Evolutionary conservation across 2,888 invertebrate genomes (phyloP).

Genomic region (Ectemnius continuus): DNA sequence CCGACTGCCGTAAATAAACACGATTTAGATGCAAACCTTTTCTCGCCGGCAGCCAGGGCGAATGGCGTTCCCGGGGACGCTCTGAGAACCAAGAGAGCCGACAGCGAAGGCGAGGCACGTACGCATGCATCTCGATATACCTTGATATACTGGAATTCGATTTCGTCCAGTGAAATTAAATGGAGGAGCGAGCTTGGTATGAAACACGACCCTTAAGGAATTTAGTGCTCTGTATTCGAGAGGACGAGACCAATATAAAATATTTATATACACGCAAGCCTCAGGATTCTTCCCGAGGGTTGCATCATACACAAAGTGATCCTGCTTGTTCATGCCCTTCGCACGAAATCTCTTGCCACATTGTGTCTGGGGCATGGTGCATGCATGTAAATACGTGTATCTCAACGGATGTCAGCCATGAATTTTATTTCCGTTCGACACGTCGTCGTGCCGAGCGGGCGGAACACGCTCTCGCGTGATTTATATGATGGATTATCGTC

Average conservation of each 20-base stretch:
- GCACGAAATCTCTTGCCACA: neutral
- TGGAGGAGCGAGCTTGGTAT: slow-evolving; percentile 3
- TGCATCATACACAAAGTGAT: too few relatives aligned
- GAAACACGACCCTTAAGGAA: slow-evolving; percentile 5
- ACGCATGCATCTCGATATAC: slow-evolving; percentile 26
- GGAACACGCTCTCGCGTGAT: neutral
- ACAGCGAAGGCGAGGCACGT: slow-evolving; percentile 17
- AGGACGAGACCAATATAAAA: neutral
- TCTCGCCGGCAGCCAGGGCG: slow-evolving; percentile 15
- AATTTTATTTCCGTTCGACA: slow-evolving; percentile 3
- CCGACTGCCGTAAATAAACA: slow-evolving; percentile 26
- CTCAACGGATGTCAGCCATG: slow-evolving; percentile 1
- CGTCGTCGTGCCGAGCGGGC: neutral
- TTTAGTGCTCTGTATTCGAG: slow-evolving; percentile 2
- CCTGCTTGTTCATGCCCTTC: too few relatives aligned
- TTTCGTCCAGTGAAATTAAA: slow-evolving; percentile 34
- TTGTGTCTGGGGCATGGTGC: neutral
- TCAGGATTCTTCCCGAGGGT: too few relatives aligned
- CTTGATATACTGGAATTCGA: slow-evolving; percentile 21
- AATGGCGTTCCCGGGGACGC: neutral
- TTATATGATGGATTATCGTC: slow-evolving; percentile 5
- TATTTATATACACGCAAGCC: neutral
- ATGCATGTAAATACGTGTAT: neutral
- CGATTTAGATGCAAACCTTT: slow-evolving; percentile 31
- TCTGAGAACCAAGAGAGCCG: slow-evolving; percentile 14